Percentiles rank a stretch among this genome's conserved stretches.
Evolutionary conservation across 53 echinoderm and acorn worm species (phyloP).

Genomic region (Hippasteria phrygiana): DNA sequence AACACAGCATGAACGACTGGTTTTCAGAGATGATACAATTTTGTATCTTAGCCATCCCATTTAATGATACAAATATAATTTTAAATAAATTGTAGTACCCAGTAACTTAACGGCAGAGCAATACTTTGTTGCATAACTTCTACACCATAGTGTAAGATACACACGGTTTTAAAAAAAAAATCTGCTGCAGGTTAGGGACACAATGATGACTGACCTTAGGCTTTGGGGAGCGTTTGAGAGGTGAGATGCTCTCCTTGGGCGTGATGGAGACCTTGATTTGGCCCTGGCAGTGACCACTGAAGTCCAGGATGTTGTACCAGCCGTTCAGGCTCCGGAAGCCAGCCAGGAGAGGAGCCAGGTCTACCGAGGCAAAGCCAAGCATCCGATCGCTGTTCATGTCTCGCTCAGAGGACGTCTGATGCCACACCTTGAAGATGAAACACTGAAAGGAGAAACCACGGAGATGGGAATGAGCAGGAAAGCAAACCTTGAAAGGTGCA

Average conservation of each 20-base stretch:
- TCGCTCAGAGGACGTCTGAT: slow-evolving; percentile 67
- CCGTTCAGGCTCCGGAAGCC: slow-evolving; percentile 90
- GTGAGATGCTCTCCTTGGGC: slow-evolving; percentile 79
- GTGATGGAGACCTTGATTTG: slow-evolving; percentile 92
- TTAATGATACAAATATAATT: no score
- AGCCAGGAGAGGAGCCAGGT: slow-evolving; percentile 85
- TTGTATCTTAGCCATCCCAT: no score
- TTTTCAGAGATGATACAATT: no score
- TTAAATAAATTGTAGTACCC: no score
- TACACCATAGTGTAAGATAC: background rate
- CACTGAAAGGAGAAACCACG: slow-evolving; percentile 70
- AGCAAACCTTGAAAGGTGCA: no score
- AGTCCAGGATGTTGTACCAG: slow-evolving; percentile 99
- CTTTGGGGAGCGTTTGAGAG: slow-evolving; percentile 76
- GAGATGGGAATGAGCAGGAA: no score
- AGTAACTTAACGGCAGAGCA: no score
- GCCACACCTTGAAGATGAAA: slow-evolving; percentile 95
- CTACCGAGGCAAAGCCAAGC: slow-evolving; percentile 90
- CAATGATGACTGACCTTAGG: slow-evolving; percentile 59
- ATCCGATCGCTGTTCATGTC: slow-evolving; percentile 85
- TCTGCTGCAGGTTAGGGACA: no score
- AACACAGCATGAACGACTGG: no score
- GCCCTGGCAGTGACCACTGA: slow-evolving; percentile 87
- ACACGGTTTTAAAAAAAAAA: background rate
- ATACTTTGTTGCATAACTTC: no score